Conservation (phyloP, 92 coral and sea anemone genomes). For the Siderastrea radians region DNA sequence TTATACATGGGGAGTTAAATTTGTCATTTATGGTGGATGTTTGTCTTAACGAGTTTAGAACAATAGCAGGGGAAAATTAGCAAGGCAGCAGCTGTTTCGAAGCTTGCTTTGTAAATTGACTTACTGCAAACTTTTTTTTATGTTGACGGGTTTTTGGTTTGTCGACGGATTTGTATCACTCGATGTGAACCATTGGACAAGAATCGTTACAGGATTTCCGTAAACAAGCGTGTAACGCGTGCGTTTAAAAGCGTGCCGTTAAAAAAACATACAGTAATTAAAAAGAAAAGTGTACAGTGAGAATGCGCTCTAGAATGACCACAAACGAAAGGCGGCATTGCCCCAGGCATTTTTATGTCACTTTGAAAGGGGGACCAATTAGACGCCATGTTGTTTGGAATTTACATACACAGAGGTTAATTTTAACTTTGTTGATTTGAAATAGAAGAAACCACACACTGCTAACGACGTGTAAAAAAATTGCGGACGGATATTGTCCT, state of each 20-base stretch:
- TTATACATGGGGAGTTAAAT: not conserved
- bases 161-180: too few relatives aligned
- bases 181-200: not conserved
- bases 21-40: slow-evolving; percentile 1
- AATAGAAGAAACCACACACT: slow-evolving; percentile 13
- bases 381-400: not conserved
- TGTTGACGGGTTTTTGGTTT: not conserved
- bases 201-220: not conserved
- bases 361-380: not conserved
- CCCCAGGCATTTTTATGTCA: not conserved
- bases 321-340: not conserved
- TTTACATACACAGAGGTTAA: not conserved
- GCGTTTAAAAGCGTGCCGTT: slow-evolving; percentile 1
- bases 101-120: not conserved
- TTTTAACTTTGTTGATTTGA: not conserved
- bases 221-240: not conserved
- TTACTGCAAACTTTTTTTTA: not conserved
- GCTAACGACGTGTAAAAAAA: not conserved
- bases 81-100: slow-evolving; percentile 10
- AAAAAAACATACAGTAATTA: not conserved
- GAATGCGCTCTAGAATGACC: too few relatives aligned
- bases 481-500: not conserved
- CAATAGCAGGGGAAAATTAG: slow-evolving; percentile 18
- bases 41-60: not conserved
- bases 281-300: not conserved